Evolutionary conservation across 2,113 vertebrate species (phyloP).

Genomic region (Nanorana parkeri): DNA sequence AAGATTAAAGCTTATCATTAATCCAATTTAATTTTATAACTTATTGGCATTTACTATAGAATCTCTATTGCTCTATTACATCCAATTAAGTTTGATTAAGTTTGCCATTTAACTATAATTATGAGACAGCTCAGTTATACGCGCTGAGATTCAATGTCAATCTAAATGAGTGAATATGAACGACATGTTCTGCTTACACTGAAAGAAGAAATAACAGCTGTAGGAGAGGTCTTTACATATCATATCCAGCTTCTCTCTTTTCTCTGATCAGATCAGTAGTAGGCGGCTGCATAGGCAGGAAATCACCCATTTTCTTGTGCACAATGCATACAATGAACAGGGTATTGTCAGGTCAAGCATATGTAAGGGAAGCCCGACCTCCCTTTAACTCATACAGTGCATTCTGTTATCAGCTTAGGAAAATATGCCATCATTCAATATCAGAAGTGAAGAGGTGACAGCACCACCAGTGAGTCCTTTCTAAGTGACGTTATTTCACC

Average conservation of each 20-base stretch:
- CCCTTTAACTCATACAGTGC: too few species aligned
- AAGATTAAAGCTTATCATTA: constrained; percentile 4
- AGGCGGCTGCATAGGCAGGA: constrained; percentile 3
- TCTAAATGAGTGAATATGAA: not conserved
- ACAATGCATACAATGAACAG: constrained; percentile 18
- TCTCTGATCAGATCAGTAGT: constrained; percentile 11
- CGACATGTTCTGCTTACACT: not conserved
- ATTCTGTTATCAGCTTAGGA: too few species aligned
- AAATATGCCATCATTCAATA: too few species aligned
- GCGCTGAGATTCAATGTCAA: constrained; percentile 1
- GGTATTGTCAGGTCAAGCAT: constrained; percentile 23
- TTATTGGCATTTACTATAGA: constrained; percentile 23
- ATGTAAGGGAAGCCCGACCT: constrained; percentile 5
- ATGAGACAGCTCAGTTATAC: not conserved
- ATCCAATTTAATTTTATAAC: constrained; percentile 25
- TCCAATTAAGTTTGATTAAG: constrained; percentile 38
- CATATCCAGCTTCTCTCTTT: not conserved
- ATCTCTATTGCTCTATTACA: constrained; percentile 9
- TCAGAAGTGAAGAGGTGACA: too few species aligned
- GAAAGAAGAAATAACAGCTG: not conserved
- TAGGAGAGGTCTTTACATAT: not conserved
- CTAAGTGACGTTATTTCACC: too few species aligned
- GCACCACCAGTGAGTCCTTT: too few species aligned
- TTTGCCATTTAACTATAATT: constrained; percentile 9
- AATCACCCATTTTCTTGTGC: not conserved